These are phyloP conservation scores for Amblyteles armatorius DNA, from an alignment of 2,888 invertebrate species.

Conservation along the genomic window DNA sequence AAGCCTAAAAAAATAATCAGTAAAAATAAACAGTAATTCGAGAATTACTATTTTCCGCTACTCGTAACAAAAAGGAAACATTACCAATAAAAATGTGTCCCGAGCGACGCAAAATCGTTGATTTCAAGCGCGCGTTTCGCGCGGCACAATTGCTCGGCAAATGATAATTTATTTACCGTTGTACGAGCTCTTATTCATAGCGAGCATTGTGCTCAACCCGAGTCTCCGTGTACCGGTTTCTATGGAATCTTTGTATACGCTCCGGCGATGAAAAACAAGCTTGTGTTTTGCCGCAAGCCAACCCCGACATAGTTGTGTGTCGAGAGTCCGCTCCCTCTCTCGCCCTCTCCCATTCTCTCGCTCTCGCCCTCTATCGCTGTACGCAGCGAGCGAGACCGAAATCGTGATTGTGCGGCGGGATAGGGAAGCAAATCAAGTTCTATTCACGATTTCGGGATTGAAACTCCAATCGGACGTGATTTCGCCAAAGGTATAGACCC, in stretches of 20 bases:
- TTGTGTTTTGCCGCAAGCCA: constrained; percentile 15
- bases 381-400: constrained; percentile 39
- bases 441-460: constrained; percentile 80
- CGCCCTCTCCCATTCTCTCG: too few relatives aligned
- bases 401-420: constrained; percentile 56
- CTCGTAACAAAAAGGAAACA: not conserved
- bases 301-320: not conserved
- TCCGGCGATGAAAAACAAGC: constrained; percentile 1
- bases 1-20: not conserved
- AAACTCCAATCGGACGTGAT: constrained; percentile 81
- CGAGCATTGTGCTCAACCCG: not conserved
- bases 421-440: constrained; percentile 79
- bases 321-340: constrained; percentile 8
- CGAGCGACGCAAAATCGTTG: not conserved
- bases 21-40: not conserved
- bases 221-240: not conserved
- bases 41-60: not conserved
- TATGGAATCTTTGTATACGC: not conserved
- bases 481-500: constrained; percentile 76
- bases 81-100: not conserved
- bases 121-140: not conserved
- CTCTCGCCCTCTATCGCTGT: not conserved
- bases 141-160: not conserved
- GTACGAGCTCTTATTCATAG: not conserved
- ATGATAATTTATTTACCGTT: not conserved